Base-by-base conservation (phyloP, 1,140 invertebrate genomes). In the Bombus superbus region DNA sequence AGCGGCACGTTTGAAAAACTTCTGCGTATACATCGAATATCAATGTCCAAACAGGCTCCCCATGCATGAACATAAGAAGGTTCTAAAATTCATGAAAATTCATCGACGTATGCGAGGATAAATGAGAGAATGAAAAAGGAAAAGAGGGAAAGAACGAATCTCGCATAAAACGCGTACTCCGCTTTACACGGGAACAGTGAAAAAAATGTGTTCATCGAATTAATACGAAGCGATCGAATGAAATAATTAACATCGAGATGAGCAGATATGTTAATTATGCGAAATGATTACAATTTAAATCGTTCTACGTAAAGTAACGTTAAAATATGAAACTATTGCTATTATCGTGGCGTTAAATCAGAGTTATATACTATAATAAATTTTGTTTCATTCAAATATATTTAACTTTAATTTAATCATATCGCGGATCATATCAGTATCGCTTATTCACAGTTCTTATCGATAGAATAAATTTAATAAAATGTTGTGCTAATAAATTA, bases 41-140 rank as follows among this genome's bases (percentile, higher is more conserved):
- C 68, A 80, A 81, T 81, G 44, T 22, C 28, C 28, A 72, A 53
- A 80, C 78, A 80, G 15, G 35, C 3, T 25, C 1, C 6, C 10
- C 15, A 10, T 32, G 38, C 28, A 25, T 59, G 25, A 71, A 32
- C 35, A 28, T 81, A 81, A 57, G 64, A 68, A 68, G 25, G 32
- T 57, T 72, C 47, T n/a, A 40, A 81, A 72, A 57, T 81, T 81
- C 66, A 81, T 71, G 79, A 81, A 81, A 81, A 81, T 81, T 81
- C 66, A 71, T 72, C 68, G 28, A 72, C 4, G 13, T 22, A 28
- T 5, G 44, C 10, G 32, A 25, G 42, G 28, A 32, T 32, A 42
- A 15, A 22, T 69, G 35, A 10, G 10, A 6, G 38, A 69, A 15
- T 13, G n/a, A 18, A 4, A 22, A 9, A 32, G 9, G 3, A 32